Percentiles rank a stretch among this genome's conserved stretches.
Conservation (phyloP, 2,888 invertebrate genomes). For the Auanema freiburgensis region DNA sequence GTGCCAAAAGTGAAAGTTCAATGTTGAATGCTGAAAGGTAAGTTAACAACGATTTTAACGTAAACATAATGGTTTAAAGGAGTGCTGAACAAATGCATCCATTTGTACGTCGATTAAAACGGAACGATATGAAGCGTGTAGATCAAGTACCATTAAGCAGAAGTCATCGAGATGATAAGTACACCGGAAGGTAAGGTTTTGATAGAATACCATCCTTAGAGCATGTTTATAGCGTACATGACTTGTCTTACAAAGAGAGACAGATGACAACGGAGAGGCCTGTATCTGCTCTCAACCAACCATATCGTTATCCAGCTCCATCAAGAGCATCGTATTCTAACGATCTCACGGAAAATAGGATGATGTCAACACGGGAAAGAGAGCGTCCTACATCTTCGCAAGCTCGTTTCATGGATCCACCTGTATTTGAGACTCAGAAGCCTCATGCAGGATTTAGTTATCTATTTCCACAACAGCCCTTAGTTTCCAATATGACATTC, state of each 20-base stretch:
- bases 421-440: conserved; percentile 39
- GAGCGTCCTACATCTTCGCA: conserved; percentile 33
- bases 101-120: too few species aligned
- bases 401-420: conserved; percentile 50
- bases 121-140: conserved; percentile 25
- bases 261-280: too few species aligned
- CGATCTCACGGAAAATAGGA: too few species aligned
- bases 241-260: too few species aligned
- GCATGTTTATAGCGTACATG: too few species aligned
- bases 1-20: conserved; percentile 55
- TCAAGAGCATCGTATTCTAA: too few species aligned
- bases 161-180: neutral
- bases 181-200: too few species aligned
- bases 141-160: neutral
- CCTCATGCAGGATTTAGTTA: conserved; percentile 58
- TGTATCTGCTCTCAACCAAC: too few species aligned
- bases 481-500: conserved; percentile 36
- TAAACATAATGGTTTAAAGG: conserved; percentile 4
- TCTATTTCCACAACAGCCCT: conserved; percentile 54
- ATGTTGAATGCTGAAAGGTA: conserved; percentile 42
- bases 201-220: too few species aligned
- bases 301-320: too few species aligned
- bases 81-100: too few species aligned
- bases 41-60: neutral
- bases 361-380: neutral